Evolutionary conservation across 2,888 invertebrate genomes (phyloP), one percentile per base, ranked within the genome.

Genomic region (Cremastobaeus sp.): DNA sequence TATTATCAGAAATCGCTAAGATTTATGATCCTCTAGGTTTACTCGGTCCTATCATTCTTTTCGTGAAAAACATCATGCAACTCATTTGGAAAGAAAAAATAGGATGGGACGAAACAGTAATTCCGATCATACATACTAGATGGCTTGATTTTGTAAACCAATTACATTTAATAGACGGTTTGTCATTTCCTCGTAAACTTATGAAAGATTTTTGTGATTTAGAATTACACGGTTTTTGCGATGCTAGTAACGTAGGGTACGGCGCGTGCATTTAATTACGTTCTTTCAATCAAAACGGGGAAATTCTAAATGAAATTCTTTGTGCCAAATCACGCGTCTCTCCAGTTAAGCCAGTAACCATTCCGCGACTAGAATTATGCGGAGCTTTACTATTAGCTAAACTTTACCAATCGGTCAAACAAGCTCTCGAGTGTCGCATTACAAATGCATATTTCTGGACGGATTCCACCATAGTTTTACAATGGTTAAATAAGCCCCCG

Each of bases 61-160:
- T n/a, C n/a, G 30, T 76, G 4, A 81, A 81, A 55, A 15, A 64
- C 0, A 59, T 79, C 0, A 76, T 79, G 68, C 80, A 79, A 60
- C 14, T 37, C 3, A 39, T 77, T 0, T 81, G 80, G 80, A 32
- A 50, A 48, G n/a, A 57, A 5, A 78, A 77, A 30, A 5, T 77
- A 0, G 70, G 72, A n/a, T 78, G 78, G 77, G 76, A 79, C 34
- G 78, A 79, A 35, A 74, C 78, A 5, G 14, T 30, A n/a, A n/a
- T n/a, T 2, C 30, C 30, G n/a, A 30, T 9, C 2, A 11, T 30
- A n/a, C 9, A 30, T 5, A 30, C 30, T n/a, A 30, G 2, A 6
- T 30, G 30, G 30, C 9, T 2, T 3, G n/a, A 30, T 30, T 30
- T 30, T 11, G 3, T 11, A 9, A 30, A 6, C 8, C 30, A 30